Evolutionary conservation across 2,113 vertebrate species (phyloP).

Genomic region (Romanogobio albipinnatus): DNA sequence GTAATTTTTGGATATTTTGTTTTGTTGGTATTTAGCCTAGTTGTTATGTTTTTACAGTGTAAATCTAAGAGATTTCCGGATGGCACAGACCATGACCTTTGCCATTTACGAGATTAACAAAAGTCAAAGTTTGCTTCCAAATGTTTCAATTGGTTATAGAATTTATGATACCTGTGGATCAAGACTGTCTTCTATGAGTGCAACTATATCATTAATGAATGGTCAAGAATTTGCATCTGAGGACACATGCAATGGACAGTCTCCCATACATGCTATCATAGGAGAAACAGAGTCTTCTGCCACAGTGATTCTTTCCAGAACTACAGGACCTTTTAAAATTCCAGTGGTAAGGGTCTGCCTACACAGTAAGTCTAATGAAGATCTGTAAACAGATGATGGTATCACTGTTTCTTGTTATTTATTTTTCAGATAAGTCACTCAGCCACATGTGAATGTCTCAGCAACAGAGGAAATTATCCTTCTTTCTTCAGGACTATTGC

Average conservation of each 20-base stretch:
- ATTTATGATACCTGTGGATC: constrained; percentile 79
- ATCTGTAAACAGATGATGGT: neutral
- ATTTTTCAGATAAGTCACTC: constrained; percentile 38
- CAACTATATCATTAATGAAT: constrained; percentile 74
- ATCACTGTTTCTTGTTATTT: neutral
- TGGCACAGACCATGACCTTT: constrained; percentile 77
- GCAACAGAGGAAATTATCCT: constrained; percentile 64
- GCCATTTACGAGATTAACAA: constrained; percentile 79
- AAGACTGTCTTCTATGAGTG: constrained; percentile 72
- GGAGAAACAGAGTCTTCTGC: neutral
- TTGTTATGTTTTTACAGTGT: constrained; percentile 61
- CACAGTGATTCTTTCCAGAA: constrained; percentile 3
- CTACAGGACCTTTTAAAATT: constrained; percentile 11
- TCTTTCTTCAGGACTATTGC: constrained; percentile 4
- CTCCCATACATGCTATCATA: neutral
- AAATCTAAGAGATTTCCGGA: constrained; percentile 76
- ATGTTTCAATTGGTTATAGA: constrained; percentile 73
- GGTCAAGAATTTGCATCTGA: constrained; percentile 53
- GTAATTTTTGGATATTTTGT: neutral
- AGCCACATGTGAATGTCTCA: constrained; percentile 73
- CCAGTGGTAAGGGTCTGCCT: neutral
- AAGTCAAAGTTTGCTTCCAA: constrained; percentile 68
- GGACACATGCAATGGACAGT: constrained; percentile 50
- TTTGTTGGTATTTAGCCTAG: neutral
- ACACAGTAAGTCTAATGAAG: no score